Evolutionary conservation across 2,797 vertebrate species (phyloP).

Genomic region (Typhlichthys eigenmanni): DNA sequence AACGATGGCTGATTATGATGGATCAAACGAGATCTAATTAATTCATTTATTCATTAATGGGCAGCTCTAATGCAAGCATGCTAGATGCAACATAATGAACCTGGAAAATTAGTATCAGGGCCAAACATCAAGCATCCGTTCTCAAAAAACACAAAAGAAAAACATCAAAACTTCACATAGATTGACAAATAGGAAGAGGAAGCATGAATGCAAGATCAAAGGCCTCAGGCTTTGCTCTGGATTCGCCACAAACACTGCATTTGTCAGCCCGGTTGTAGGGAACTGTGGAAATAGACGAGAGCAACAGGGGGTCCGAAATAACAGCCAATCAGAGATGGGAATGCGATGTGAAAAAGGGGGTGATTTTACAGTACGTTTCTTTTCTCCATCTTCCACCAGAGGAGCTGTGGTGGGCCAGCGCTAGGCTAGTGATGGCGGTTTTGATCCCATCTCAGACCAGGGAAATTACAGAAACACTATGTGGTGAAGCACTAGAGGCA

Average conservation of each 20-base stretch:
- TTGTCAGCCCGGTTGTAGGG: too few relatives aligned
- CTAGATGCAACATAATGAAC: constrained; percentile 50
- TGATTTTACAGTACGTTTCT: constrained; percentile 38
- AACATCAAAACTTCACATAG: constrained; percentile 56
- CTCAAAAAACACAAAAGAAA: constrained; percentile 21
- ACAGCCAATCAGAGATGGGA: not conserved
- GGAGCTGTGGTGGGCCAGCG: constrained; percentile 67
- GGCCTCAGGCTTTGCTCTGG: not conserved
- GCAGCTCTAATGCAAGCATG: constrained; percentile 41
- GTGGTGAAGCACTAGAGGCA: constrained; percentile 2
- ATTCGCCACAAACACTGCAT: not conserved
- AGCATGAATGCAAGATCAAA: constrained; percentile 58
- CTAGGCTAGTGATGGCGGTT: constrained; percentile 61
- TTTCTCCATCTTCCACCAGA: constrained; percentile 56
- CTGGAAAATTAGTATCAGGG: constrained; percentile 12
- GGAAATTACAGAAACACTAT: constrained; percentile 58
- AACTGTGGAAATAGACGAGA: not conserved
- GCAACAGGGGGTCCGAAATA: not conserved
- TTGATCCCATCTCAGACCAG: constrained; percentile 60
- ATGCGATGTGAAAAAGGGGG: constrained; percentile 13
- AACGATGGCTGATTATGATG: constrained; percentile 58
- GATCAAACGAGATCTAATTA: constrained; percentile 75
- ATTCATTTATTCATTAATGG: constrained; percentile 72
- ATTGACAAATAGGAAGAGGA: constrained; percentile 59
- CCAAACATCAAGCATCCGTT: constrained; percentile 36